phyloP scores from a whole-genome alignment of 2,888 invertebrate genomes.

The Pristionchus japonicus region DNA sequence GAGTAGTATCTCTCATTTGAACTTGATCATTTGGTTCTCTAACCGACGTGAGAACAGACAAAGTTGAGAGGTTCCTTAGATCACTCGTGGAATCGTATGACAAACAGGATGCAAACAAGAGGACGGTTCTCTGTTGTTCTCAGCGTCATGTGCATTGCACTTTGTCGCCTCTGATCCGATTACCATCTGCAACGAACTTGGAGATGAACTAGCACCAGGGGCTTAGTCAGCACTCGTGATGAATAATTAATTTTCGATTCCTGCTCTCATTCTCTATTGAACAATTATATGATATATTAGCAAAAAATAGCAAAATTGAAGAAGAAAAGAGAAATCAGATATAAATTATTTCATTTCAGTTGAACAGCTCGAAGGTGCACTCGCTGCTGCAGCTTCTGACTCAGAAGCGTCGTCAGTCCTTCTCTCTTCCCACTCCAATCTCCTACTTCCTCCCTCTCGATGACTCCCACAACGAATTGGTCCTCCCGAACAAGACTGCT shows the following conservation, averaged over 20 bases:
- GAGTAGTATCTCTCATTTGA: no score
- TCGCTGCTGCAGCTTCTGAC: slow-evolving; percentile 57
- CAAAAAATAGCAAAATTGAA: no score
- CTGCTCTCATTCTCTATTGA: no score
- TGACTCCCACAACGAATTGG: slow-evolving; percentile 46
- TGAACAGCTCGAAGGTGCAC: slow-evolving; percentile 65
- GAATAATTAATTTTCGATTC: no score
- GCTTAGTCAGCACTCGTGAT: background rate
- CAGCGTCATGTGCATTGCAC: background rate
- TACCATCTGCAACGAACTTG: no score
- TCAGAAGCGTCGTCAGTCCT: slow-evolving; percentile 45
- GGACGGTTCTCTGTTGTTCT: background rate
- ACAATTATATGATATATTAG: no score
- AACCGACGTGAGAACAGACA: no score
- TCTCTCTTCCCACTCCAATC: slow-evolving; percentile 42
- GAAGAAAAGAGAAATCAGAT: no score
- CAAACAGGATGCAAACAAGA: background rate
- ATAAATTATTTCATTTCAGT: slow-evolving; percentile 49
- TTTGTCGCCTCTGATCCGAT: background rate
- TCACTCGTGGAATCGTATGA: background rate
- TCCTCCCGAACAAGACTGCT: background rate
- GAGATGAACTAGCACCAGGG: no score
- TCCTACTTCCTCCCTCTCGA: slow-evolving; percentile 47
- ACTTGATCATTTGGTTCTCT: no score
- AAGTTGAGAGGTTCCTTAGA: no score